Conservation (phyloP, 2,113 vertebrate genomes). For the Meleagris gallopavo region DNA sequence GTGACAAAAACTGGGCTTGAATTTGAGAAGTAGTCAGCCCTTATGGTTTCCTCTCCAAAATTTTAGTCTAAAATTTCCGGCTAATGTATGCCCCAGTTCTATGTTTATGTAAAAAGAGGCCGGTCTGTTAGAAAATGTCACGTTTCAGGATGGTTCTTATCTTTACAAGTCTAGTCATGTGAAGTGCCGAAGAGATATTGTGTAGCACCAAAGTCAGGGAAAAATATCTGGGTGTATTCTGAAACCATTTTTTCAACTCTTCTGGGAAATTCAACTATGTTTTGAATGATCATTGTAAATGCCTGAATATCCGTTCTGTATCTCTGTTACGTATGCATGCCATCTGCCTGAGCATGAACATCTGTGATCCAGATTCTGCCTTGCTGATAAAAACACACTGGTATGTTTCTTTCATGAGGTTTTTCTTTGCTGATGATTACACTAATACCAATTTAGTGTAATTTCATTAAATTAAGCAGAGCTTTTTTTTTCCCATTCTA, state of each 20-base stretch:
- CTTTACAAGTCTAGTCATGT: background rate
- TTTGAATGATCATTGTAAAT: slow-evolving; percentile 1
- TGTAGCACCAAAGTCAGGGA: background rate
- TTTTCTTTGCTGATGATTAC: background rate
- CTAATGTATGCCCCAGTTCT: background rate
- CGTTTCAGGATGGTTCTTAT: background rate
- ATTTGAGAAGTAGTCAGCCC: background rate
- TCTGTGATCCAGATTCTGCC: slow-evolving; percentile 23
- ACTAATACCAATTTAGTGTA: background rate
- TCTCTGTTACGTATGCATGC: background rate
- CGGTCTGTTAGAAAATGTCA: background rate
- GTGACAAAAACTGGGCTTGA: background rate
- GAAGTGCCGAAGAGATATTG: background rate
- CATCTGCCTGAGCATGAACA: slow-evolving; percentile 15
- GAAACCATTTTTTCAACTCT: background rate
- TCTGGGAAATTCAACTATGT: background rate
- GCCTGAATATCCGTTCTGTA: background rate
- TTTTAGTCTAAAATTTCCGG: background rate
- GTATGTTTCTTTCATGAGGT: background rate
- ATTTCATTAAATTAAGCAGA: background rate
- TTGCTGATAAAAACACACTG: background rate
- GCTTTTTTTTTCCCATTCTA: background rate
- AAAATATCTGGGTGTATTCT: background rate
- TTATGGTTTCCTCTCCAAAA: background rate
- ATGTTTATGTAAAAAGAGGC: background rate